Percentiles rank a stretch among this genome's conserved stretches.
Conservation (phyloP, 2,113 vertebrate species). For the Ageneiosus marmoratus region DNA sequence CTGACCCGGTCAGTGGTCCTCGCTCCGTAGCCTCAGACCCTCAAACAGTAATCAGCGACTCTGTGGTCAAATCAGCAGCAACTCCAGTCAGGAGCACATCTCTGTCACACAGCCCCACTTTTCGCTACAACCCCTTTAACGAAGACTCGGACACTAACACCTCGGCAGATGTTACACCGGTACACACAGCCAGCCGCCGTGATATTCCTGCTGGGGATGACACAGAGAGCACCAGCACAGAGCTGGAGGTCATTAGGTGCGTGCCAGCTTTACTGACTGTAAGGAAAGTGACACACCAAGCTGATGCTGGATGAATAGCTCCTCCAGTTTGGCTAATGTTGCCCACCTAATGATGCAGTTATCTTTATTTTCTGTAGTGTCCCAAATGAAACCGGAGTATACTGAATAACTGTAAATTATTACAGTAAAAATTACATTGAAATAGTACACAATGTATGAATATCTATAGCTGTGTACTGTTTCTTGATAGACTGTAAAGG, state of each 20-base stretch:
- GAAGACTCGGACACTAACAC: constrained; percentile 79
- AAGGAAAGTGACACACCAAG: neutral
- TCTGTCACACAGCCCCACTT: constrained; percentile 78
- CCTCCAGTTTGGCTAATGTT: neutral
- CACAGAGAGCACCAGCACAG: constrained; percentile 65
- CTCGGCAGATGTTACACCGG: constrained; percentile 82
- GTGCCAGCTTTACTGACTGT: constrained; percentile 19
- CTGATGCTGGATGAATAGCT: neutral
- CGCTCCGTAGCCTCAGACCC: constrained; percentile 80
- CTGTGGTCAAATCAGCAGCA: constrained; percentile 50
- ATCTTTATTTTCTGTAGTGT: neutral
- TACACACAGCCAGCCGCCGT: constrained; percentile 72
- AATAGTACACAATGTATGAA: neutral
- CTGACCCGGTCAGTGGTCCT: constrained; percentile 85
- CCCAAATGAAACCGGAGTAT: neutral
- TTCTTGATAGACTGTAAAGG: neutral
- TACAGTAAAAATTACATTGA: neutral
- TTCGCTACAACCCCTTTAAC: constrained; percentile 90
- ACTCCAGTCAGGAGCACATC: constrained; percentile 21
- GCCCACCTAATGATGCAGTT: neutral
- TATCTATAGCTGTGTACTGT: neutral
- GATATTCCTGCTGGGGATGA: constrained; percentile 63
- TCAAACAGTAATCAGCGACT: constrained; percentile 72
- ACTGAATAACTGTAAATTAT: neutral
- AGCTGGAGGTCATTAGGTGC: constrained; percentile 95